Conservation (phyloP, 2,113 vertebrate genomes). For the Poeciliopsis turrubarensis region DNA sequence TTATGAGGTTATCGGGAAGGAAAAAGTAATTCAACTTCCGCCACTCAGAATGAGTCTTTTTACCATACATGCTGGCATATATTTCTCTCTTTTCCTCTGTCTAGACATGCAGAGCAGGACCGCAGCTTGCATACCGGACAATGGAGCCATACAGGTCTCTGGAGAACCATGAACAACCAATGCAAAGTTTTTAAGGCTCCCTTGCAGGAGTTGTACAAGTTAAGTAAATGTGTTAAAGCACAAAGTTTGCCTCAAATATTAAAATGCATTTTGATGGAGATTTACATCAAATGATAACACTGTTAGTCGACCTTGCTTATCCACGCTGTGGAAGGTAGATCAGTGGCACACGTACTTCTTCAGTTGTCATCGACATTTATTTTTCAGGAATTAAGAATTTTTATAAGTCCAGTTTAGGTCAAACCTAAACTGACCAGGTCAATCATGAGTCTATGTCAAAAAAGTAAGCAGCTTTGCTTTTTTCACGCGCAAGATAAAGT, state of each 20-base stretch:
- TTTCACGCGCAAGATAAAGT: neutral
- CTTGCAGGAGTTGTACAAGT: conserved; percentile 11
- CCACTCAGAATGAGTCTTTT: conserved; percentile 57
- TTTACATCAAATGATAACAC: neutral
- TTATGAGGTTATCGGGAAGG: conserved; percentile 72
- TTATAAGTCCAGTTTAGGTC: too few species aligned
- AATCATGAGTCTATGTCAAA: neutral
- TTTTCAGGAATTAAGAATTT: neutral
- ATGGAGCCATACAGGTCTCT: conserved; percentile 65
- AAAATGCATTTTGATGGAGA: neutral
- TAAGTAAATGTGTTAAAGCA: conserved; percentile 8
- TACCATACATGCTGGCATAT: conserved; percentile 51
- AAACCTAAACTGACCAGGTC: too few species aligned
- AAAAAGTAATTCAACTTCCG: conserved; percentile 67
- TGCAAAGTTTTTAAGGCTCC: conserved; percentile 29
- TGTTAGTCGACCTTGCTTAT: neutral
- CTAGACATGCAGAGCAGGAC: conserved; percentile 70
- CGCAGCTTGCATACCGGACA: conserved; percentile 52
- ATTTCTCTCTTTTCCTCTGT: conserved; percentile 68
- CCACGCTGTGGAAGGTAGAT: neutral
- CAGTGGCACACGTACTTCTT: neutral
- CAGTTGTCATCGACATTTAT: neutral
- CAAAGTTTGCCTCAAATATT: neutral
- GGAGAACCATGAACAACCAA: conserved; percentile 48
- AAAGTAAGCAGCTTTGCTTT: neutral